These are phyloP conservation scores for Dendropsophus ebraccatus DNA, from an alignment of 2,113 vertebrate genomes.

Conservation along the genomic window DNA sequence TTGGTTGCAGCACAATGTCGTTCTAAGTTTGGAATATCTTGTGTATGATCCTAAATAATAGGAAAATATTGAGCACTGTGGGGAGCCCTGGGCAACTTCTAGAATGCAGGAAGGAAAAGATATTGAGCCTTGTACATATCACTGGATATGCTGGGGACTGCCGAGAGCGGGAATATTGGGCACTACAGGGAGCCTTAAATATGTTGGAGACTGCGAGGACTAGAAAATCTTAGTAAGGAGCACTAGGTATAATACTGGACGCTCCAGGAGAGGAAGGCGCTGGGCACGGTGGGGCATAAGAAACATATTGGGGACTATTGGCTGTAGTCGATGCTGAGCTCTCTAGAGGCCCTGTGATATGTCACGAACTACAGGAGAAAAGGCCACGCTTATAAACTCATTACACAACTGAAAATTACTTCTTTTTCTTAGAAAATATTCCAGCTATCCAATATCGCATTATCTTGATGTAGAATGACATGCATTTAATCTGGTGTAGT, in stretches of 20 bases:
- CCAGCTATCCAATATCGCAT: conserved; percentile 15
- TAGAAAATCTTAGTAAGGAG: background rate
- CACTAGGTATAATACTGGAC: background rate
- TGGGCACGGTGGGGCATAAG: background rate
- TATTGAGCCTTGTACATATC: background rate
- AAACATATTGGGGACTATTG: background rate
- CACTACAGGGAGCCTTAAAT: background rate
- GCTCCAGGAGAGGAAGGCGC: background rate
- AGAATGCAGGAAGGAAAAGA: background rate
- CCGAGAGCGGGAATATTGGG: background rate
- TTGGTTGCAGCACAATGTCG: background rate
- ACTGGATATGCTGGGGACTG: background rate
- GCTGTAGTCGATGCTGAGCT: background rate
- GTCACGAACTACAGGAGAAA: background rate
- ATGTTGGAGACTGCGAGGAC: background rate
- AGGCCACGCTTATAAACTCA: background rate
- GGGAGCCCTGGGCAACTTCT: background rate
- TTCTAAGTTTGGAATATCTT: background rate
- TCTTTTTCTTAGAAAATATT: conserved; percentile 14
- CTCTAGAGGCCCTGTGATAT: background rate
- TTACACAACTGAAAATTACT: background rate
- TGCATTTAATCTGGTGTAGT: conserved; percentile 45
- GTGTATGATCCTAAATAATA: background rate
- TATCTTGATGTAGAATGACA: conserved; percentile 46
- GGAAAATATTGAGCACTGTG: background rate